These are phyloP conservation scores for Acromyrmex echinatior DNA, from an alignment of 1,140 invertebrate genomes.

Conservation along the genomic window DNA sequence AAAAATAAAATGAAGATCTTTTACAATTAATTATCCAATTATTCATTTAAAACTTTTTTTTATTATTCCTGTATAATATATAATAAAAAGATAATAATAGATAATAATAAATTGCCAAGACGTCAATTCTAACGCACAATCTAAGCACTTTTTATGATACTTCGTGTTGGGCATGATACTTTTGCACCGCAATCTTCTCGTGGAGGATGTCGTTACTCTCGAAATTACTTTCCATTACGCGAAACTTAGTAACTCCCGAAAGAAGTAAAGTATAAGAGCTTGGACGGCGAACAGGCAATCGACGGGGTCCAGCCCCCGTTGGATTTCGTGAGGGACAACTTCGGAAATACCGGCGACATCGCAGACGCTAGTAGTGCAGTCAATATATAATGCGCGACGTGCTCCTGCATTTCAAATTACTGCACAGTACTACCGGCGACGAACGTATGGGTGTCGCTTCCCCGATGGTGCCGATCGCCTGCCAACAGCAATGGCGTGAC, in stretches of 20 bases:
- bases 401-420: constrained; percentile 62
- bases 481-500: constrained; percentile 20
- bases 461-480: constrained; percentile 46
- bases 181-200: neutral
- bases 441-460: constrained; percentile 43
- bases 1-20: neutral
- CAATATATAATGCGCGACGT: constrained; percentile 65
- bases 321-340: constrained; percentile 52
- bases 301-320: constrained; percentile 5
- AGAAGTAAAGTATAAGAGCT: constrained; percentile 26
- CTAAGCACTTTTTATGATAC: neutral
- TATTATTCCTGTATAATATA: neutral
- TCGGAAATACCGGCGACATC: constrained; percentile 52
- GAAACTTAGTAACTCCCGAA: constrained; percentile 32
- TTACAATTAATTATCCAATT: neutral
- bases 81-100: neutral
- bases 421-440: constrained; percentile 36
- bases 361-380: constrained; percentile 50
- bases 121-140: neutral
- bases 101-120: neutral
- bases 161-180: neutral
- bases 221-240: constrained; percentile 54
- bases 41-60: neutral
- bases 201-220: constrained; percentile 1
- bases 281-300: neutral